Conservation (phyloP, 2,113 vertebrate genomes). For the Tychaedon coryphoeus region DNA sequence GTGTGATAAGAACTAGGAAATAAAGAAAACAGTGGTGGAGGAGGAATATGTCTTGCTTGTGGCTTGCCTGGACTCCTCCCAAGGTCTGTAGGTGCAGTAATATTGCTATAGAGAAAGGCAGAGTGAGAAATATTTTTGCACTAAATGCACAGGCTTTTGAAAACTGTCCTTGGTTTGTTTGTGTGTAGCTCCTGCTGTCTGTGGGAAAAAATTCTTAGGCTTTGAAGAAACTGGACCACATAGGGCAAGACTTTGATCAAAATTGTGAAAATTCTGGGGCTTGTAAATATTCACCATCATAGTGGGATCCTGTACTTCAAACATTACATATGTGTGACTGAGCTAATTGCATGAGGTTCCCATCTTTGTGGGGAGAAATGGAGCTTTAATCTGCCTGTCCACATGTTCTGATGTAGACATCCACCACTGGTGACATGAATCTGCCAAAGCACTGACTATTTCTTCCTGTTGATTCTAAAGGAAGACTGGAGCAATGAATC, state of each 20-base stretch:
- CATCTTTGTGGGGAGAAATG: background rate
- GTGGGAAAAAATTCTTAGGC: background rate
- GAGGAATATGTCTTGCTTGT: background rate
- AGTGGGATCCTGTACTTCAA: background rate
- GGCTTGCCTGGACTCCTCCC: background rate
- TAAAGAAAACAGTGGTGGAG: background rate
- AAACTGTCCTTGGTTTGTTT: background rate
- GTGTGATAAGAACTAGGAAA: background rate
- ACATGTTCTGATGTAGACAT: background rate
- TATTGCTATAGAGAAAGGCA: background rate
- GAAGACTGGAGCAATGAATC: background rate
- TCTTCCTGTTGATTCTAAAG: background rate
- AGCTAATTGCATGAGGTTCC: background rate
- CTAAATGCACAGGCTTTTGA: background rate
- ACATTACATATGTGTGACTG: accelerated
- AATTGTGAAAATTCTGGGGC: background rate
- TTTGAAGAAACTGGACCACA: background rate
- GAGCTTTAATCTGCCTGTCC: background rate
- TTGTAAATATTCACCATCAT: background rate
- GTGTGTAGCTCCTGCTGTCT: background rate
- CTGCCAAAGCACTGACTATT: background rate
- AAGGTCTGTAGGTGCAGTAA: background rate
- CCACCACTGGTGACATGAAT: background rate
- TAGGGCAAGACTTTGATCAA: background rate
- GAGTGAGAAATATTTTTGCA: background rate